A percentile compares a stretch with the other conserved stretches of the same genome.
These are phyloP conservation scores for Suricata suricatta DNA, from an alignment of 2,113 vertebrate genomes.

Conservation along the genomic window DNA sequence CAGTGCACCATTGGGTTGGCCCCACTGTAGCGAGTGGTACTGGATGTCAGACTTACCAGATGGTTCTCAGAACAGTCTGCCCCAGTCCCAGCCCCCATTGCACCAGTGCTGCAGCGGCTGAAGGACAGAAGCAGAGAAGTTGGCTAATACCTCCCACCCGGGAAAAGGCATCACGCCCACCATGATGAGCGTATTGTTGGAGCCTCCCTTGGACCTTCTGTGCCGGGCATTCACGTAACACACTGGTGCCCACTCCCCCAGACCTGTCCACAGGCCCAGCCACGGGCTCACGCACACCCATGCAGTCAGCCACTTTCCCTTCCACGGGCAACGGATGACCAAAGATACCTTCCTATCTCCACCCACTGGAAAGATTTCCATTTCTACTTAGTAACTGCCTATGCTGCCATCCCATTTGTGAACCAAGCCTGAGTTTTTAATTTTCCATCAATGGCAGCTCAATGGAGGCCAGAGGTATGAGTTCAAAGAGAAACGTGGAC, in stretches of 20 bases:
- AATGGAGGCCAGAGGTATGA: not conserved
- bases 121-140: not conserved
- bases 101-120: not conserved
- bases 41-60: fast-evolving
- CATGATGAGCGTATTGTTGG: no score
- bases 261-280: not conserved
- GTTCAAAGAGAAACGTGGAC: not conserved
- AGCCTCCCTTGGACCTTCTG: not conserved
- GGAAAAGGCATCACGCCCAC: not conserved
- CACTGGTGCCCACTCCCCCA: not conserved
- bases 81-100: not conserved
- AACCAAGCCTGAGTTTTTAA: not conserved
- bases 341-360: not conserved
- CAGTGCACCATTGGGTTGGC: fast-evolving
- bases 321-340: not conserved
- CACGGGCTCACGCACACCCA: not conserved
- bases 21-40: fast-evolving
- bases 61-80: not conserved
- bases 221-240: not conserved
- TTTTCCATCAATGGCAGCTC: not conserved
- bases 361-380: not conserved
- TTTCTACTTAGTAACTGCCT: not conserved
- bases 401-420: not conserved
- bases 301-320: not conserved
- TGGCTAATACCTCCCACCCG: not conserved